A percentile compares a stretch with the other conserved stretches of the same genome.
Evolutionary conservation across 2,888 invertebrate genomes (phyloP).

Genomic region (Troides oblongomaculatus): DNA sequence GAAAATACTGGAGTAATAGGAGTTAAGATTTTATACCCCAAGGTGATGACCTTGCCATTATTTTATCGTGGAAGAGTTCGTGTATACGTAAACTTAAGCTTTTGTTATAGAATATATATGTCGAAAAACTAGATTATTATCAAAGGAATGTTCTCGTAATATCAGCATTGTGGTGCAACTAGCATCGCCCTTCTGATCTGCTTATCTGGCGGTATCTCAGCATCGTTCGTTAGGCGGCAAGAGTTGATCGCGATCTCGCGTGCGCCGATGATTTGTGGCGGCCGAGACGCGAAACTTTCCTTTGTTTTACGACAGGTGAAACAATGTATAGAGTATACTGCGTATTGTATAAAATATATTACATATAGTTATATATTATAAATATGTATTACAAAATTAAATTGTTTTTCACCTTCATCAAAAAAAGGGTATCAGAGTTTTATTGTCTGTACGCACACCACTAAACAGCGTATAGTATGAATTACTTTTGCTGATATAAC

Average conservation of each 20-base stretch:
- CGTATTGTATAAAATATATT: no score
- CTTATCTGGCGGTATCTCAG: slow-evolving; percentile 33
- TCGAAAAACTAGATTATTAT: background rate
- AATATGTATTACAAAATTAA: no score
- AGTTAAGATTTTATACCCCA: no score
- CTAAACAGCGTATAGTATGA: background rate
- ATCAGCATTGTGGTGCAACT: background rate
- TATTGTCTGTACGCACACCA: no score
- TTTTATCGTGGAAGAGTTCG: no score
- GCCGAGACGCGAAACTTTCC: slow-evolving; percentile 32
- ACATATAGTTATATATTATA: background rate
- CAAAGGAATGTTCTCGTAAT: background rate
- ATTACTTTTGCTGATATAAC: background rate
- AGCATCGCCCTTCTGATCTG: slow-evolving; percentile 28
- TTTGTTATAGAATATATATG: no score
- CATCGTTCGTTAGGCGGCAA: slow-evolving; percentile 38
- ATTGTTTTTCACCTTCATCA: no score
- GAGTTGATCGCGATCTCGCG: slow-evolving; percentile 37
- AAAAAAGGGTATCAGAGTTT: no score
- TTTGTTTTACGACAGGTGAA: slow-evolving; percentile 35
- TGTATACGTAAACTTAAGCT: no score
- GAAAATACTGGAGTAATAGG: no score
- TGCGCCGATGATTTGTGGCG: slow-evolving; percentile 36
- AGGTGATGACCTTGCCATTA: no score
- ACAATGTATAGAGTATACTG: background rate